phyloP scores from a whole-genome alignment of 2,113 vertebrate species.

The Phaethon lepturus region DNA sequence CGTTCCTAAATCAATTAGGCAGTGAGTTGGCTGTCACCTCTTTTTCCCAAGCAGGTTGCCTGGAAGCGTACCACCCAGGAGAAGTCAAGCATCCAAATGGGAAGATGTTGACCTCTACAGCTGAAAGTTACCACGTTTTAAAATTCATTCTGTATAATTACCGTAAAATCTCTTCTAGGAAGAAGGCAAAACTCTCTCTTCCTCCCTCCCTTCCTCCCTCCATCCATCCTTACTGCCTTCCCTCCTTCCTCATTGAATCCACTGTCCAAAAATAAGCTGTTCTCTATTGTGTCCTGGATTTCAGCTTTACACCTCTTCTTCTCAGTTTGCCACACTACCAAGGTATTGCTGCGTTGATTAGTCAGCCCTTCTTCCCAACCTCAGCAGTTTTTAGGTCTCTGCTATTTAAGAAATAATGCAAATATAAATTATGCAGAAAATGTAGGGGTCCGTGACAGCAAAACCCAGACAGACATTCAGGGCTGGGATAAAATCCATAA shows the following conservation, averaged over 20 bases:
- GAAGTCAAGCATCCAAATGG: conserved; percentile 81
- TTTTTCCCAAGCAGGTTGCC: conserved; percentile 81
- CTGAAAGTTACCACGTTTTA: conserved; percentile 78
- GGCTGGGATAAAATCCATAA: neutral
- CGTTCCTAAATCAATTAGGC: conserved; percentile 90
- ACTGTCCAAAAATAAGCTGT: conserved; percentile 15
- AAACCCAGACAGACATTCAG: neutral
- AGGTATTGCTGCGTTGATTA: conserved; percentile 49
- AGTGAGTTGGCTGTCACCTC: conserved; percentile 83
- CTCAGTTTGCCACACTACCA: conserved; percentile 24
- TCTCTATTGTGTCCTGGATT: conserved; percentile 9
- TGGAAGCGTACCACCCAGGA: conserved; percentile 77
- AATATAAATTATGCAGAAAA: neutral
- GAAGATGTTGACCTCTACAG: conserved; percentile 81
- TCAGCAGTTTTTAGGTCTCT: conserved; percentile 49
- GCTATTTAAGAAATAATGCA: conserved; percentile 3
- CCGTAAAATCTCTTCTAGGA: conserved; percentile 42
- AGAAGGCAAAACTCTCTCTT: conserved; percentile 9
- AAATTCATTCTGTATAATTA: conserved; percentile 75
- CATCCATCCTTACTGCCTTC: neutral
- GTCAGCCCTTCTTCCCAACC: conserved; percentile 50
- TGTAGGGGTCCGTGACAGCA: neutral
- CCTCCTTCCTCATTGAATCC: neutral
- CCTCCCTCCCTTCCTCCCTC: neutral
- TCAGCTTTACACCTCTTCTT: neutral